Conservation (phyloP, 2,113 vertebrate species). For the Eretmochelys imbricata region DNA sequence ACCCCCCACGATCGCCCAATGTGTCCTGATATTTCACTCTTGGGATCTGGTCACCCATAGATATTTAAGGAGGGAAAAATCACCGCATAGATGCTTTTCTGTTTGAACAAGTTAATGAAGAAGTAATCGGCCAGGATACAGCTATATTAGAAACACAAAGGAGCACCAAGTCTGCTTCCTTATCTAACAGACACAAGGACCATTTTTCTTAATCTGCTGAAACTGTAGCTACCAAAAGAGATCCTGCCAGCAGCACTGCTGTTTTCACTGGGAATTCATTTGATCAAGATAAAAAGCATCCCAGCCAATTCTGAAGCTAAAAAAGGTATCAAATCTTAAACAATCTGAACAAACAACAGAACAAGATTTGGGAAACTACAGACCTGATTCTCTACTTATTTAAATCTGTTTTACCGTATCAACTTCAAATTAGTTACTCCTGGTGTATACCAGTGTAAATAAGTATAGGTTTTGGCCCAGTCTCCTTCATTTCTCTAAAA, state of each 20-base stretch:
- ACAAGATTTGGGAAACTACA: conserved; percentile 25
- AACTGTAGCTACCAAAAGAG: conserved; percentile 2
- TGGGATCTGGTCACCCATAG: background rate
- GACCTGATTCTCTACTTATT: conserved; percentile 7
- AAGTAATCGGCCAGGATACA: conserved; percentile 48
- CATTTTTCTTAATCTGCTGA: conserved; percentile 24
- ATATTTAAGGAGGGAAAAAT: background rate
- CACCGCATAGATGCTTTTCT: background rate
- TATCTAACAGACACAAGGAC: conserved; percentile 43
- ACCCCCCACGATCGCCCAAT: too few species aligned
- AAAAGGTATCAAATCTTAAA: conserved; percentile 30
- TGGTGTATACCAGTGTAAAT: background rate
- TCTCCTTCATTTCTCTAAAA: conserved; percentile 56
- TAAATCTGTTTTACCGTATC: conserved; percentile 32
- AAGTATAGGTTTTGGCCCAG: conserved; percentile 24
- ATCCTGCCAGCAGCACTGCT: background rate
- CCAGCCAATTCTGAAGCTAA: background rate
- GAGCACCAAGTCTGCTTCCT: background rate
- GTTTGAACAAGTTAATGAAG: conserved; percentile 60
- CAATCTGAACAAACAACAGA: conserved; percentile 8
- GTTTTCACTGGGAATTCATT: conserved; percentile 19
- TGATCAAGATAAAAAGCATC: conserved; percentile 29
- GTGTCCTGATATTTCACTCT: too few species aligned
- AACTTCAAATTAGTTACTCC: conserved; percentile 33
- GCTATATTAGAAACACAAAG: conserved; percentile 1